Conservation (phyloP, 2,113 vertebrate species). For the Microtus montanus region DNA sequence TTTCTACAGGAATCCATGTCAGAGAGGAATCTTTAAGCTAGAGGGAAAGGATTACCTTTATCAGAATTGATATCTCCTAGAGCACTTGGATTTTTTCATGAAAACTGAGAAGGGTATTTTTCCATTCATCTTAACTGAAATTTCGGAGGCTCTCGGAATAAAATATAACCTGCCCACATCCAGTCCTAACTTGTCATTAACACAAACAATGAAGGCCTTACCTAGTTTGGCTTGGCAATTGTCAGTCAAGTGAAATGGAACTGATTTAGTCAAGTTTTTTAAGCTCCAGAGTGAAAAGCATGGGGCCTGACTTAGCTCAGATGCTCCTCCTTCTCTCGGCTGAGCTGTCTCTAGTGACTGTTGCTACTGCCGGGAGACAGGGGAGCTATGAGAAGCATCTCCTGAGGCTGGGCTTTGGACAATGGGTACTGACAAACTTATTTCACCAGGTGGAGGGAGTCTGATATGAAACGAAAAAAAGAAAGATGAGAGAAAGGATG, state of each 20-base stretch:
- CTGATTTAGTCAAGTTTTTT: constrained; percentile 43
- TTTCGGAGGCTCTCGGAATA: constrained; percentile 41
- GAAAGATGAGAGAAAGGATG: background rate
- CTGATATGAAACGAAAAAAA: background rate
- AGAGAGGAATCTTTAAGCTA: constrained; percentile 46
- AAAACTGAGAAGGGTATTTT: constrained; percentile 42
- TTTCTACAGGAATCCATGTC: constrained; percentile 7
- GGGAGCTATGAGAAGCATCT: background rate
- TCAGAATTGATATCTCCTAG: constrained; percentile 29
- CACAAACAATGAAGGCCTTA: constrained; percentile 17
- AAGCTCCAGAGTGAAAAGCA: background rate
- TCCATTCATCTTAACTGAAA: constrained; percentile 47
- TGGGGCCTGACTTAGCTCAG: background rate
- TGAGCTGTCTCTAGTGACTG: background rate
- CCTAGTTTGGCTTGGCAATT: background rate
- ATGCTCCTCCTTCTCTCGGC: background rate
- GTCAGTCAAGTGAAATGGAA: constrained; percentile 63
- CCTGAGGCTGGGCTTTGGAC: background rate
- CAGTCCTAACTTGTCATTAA: constrained; percentile 27
- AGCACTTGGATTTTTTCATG: background rate
- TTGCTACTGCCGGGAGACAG: background rate
- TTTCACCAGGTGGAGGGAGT: background rate
- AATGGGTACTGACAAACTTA: background rate
- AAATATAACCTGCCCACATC: constrained; percentile 20
- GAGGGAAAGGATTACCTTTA: constrained; percentile 43